Evolutionary conservation across 23 tunicate genomes (phyloP).

Genomic region (Oikopleura albicans): DNA sequence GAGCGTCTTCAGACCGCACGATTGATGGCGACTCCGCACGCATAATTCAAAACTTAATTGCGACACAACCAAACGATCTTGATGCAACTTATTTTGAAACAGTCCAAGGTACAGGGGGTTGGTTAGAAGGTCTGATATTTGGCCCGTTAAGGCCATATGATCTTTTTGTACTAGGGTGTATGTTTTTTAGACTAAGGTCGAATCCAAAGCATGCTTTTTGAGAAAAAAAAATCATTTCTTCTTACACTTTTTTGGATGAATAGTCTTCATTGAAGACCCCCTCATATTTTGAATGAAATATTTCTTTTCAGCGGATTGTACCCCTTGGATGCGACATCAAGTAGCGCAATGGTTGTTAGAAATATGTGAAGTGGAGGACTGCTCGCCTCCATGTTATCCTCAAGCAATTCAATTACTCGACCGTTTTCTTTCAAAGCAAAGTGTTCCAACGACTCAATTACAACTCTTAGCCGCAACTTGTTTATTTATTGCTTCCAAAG

Average conservation of each 20-base stretch:
- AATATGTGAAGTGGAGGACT: not conserved
- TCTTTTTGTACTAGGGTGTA: too few species aligned
- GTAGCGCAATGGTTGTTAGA: not conserved
- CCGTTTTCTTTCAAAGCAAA: not conserved
- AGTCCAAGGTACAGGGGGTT: conserved; percentile 5
- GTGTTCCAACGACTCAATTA: not conserved
- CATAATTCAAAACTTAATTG: not conserved
- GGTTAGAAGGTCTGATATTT: too few species aligned
- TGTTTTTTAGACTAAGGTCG: too few species aligned
- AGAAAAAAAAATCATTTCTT: too few species aligned
- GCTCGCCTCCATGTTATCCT: not conserved
- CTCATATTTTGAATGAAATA: not conserved
- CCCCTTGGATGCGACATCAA: not conserved
- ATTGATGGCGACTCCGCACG: not conserved
- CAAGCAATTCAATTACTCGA: not conserved
- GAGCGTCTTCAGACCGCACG: not conserved
- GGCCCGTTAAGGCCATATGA: too few species aligned
- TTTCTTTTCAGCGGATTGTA: not conserved
- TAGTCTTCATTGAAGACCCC: too few species aligned
- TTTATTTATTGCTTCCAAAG: not conserved
- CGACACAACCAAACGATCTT: not conserved
- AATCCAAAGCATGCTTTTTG: too few species aligned
- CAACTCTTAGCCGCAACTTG: not conserved
- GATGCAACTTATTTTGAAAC: not conserved
- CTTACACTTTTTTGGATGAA: too few species aligned